These are phyloP conservation scores for Idris sp. DNA, from an alignment of 1,140 invertebrate species.

Conservation along the genomic window DNA sequence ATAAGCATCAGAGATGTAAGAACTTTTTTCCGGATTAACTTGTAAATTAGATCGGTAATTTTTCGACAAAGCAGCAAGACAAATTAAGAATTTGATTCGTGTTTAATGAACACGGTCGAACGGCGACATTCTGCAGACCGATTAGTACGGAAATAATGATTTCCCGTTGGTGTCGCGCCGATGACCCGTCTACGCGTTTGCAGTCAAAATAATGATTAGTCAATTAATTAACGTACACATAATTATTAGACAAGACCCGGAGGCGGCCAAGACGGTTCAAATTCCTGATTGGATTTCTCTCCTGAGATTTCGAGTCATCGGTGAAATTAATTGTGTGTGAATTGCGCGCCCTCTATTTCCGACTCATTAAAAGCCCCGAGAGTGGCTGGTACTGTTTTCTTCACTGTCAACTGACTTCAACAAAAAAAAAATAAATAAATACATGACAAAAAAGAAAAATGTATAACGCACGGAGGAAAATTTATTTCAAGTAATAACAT, in stretches of 20 bases:
- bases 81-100: slow-evolving; percentile 56
- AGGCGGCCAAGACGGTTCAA: slow-evolving; percentile 28
- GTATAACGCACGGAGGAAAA: background rate
- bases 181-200: slow-evolving; percentile 53
- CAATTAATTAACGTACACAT: slow-evolving; percentile 78
- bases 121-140: slow-evolving; percentile 50
- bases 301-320: slow-evolving; percentile 73
- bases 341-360: slow-evolving; percentile 60
- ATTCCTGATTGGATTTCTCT: slow-evolving; percentile 60
- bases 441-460: background rate
- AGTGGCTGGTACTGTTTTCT: slow-evolving; percentile 66
- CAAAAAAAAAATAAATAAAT: too few relatives aligned
- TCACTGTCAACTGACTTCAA: slow-evolving; percentile 37
- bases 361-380: slow-evolving; percentile 54
- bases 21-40: too few relatives aligned
- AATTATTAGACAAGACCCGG: slow-evolving; percentile 74
- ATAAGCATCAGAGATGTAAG: too few relatives aligned
- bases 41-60: slow-evolving; percentile 49
- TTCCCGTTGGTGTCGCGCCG: slow-evolving; percentile 53
- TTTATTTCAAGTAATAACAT: slow-evolving; percentile 35
- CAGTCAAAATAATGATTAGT: slow-evolving; percentile 76
- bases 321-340: slow-evolving; percentile 78
- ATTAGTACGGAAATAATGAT: slow-evolving; percentile 72
- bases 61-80: slow-evolving; percentile 35
- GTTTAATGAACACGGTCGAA: slow-evolving; percentile 64